These are phyloP conservation scores for Thalassophryne amazonica DNA, from an alignment of 2,797 vertebrate species.

Conservation along the genomic window DNA sequence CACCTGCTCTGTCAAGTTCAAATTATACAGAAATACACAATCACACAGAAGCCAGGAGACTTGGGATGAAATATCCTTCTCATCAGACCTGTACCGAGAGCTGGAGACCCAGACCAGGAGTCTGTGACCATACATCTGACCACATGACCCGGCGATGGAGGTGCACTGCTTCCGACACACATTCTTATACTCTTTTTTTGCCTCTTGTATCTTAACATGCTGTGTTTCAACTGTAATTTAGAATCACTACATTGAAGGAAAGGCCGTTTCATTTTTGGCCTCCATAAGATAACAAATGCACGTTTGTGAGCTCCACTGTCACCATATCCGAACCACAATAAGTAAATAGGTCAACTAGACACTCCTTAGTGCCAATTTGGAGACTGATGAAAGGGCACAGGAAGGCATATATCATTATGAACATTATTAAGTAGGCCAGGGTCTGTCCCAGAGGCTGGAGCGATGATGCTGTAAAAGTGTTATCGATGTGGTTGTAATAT, in stretches of 20 bases:
- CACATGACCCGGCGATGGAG: conserved; percentile 32
- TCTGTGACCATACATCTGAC: conserved; percentile 55
- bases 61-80: conserved; percentile 8
- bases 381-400: conserved; percentile 69
- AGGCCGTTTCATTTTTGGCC: conserved; percentile 35
- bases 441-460: conserved; percentile 57
- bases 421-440: conserved; percentile 64
- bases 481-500: conserved; percentile 52
- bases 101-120: conserved; percentile 37
- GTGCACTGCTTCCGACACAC: background rate
- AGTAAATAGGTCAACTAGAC: conserved; percentile 73
- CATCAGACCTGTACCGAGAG: conserved; percentile 33
- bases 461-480: conserved; percentile 56
- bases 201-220: conserved; percentile 1
- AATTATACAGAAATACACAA: conserved; percentile 17
- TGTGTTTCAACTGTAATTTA: conserved; percentile 21
- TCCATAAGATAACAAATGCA: conserved; percentile 40
- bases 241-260: conserved; percentile 32
- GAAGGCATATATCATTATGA: conserved; percentile 66
- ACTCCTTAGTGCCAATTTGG: conserved; percentile 69
- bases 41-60: conserved; percentile 28
- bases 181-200: background rate
- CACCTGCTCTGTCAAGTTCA: conserved; percentile 52
- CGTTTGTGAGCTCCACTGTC: conserved; percentile 60
- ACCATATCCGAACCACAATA: conserved; percentile 58